Evolutionary conservation across 2,797 vertebrate genomes (phyloP), one percentile per base, ranked within the genome.

Genomic region (Darevskia mixta): DNA sequence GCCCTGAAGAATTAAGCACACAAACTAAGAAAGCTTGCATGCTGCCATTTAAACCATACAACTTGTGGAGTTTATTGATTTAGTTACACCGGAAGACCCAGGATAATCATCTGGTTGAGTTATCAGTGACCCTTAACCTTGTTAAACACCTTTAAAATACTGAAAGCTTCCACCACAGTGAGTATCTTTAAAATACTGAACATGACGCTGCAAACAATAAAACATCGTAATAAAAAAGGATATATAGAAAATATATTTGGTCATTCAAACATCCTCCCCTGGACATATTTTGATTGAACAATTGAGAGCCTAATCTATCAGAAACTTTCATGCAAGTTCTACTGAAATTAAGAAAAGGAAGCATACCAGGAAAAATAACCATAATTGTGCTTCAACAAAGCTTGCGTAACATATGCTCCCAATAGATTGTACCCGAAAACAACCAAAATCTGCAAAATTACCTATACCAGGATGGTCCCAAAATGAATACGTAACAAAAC

Each of bases 31-130:
- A 0, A 55, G 82, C 18, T 29, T 75, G 5, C 2, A 91, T 23
- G 83, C 27, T 91, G 89, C 85, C 85, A 0, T 10, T 67, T 85
- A 2, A 64, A 91, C 88, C 61, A 67, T 88, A 83, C 4, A 17
- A 18, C 0, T 72, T 82, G 0, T 66, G 82, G 78, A 72, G 55
- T 79, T 83, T 85, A 76, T 66, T 76, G 25, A n/a, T 66, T 86
- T 32, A 82, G 15, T 85, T 78, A 88, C 38, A 80, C 1, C 76
- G 82, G 29, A 87, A 91, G 90, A 90, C n/a, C 87, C 20, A 76
- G 17, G 75, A 80, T 27, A 91, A 58, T 6, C 6, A 20, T 82
- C 43, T 83, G 49, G 0, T 32, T 89, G 3, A 23, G 88, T 85
- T 88, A 87, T n/a, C 79, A 90, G 55, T 49, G 80, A 83, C 3